A percentile compares a stretch with the other conserved stretches of the same genome.
Conservation (phyloP, 2,113 vertebrate genomes). For the Misgurnus mizolepis region DNA sequence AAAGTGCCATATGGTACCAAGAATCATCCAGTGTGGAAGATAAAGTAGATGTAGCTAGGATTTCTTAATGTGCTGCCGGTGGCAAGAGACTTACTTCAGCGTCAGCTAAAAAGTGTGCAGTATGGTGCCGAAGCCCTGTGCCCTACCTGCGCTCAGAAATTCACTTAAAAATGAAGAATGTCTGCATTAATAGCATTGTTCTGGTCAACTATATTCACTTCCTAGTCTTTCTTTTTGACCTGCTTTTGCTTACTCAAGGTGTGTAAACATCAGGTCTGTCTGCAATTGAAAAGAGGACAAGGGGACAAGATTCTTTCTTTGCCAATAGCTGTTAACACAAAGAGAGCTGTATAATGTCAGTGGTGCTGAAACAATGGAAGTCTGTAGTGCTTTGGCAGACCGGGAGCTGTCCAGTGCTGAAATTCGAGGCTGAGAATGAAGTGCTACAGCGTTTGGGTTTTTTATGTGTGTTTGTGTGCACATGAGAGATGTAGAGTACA, state of each 20-base stretch:
- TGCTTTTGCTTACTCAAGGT: constrained; percentile 49
- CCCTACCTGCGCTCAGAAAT: not conserved
- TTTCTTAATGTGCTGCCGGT: constrained; percentile 13
- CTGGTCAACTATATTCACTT: constrained; percentile 17
- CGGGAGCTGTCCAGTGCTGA: constrained; percentile 67
- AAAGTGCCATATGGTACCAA: constrained; percentile 22
- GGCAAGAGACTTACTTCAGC: constrained; percentile 3
- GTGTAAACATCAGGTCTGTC: constrained; percentile 53
- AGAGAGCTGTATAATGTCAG: constrained; percentile 49
- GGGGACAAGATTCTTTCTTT: constrained; percentile 45
- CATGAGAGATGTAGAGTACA: constrained; percentile 44
- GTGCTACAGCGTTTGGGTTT: constrained; percentile 40
- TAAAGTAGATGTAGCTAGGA: constrained; percentile 15
- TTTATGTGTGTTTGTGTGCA: not conserved
- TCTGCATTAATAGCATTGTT: constrained; percentile 33
- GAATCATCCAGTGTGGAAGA: not conserved
- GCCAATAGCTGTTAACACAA: constrained; percentile 54
- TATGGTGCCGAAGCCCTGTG: not conserved
- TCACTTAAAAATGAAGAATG: not conserved
- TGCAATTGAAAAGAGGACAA: constrained; percentile 35
- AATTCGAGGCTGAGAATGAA: constrained; percentile 53
- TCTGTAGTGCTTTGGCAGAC: constrained; percentile 46
- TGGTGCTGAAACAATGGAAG: constrained; percentile 51
- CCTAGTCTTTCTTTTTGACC: constrained; percentile 30
- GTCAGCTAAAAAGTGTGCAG: constrained; percentile 9